These are phyloP conservation scores for Luehdorfia chinensis DNA, from an alignment of 1,140 invertebrate species.

Conservation along the genomic window DNA sequence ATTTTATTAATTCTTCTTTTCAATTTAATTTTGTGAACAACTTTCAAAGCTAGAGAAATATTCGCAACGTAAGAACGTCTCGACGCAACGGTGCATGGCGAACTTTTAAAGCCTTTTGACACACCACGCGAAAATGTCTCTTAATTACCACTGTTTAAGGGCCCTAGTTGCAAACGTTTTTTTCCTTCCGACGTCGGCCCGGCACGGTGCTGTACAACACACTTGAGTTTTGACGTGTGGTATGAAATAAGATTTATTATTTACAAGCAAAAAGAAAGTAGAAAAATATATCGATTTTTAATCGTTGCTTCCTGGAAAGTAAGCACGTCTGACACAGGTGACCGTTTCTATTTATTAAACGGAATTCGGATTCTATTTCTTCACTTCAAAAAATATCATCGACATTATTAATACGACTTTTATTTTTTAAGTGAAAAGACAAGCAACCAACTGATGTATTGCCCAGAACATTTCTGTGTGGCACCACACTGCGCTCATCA, in stretches of 20 bases:
- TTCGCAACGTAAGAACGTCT: constrained; percentile 41
- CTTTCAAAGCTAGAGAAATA: constrained; percentile 55
- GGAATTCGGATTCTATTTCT: too few species aligned
- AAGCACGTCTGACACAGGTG: too few species aligned
- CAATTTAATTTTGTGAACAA: constrained; percentile 58
- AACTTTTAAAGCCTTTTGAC: constrained; percentile 45
- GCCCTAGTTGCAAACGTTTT: constrained; percentile 56
- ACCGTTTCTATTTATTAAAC: too few species aligned
- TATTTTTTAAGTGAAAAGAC: too few species aligned
- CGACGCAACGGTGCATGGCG: constrained; percentile 46
- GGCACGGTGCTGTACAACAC: constrained; percentile 38
- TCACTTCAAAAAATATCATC: too few species aligned
- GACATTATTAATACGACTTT: too few species aligned
- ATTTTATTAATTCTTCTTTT: constrained; percentile 61
- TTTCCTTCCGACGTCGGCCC: constrained; percentile 35
- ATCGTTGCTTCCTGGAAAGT: too few species aligned
- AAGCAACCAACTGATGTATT: too few species aligned
- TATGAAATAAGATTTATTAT: constrained; percentile 15
- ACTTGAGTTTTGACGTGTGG: constrained; percentile 42
- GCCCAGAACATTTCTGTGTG: too few species aligned
- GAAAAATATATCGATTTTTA: too few species aligned
- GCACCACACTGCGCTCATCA: too few species aligned
- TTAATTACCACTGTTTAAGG: constrained; percentile 65
- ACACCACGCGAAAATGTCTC: constrained; percentile 61
- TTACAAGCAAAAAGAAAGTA: neutral